phyloP scores from a whole-genome alignment of 2,797 vertebrate genomes.

The Forpus xanthops region DNA sequence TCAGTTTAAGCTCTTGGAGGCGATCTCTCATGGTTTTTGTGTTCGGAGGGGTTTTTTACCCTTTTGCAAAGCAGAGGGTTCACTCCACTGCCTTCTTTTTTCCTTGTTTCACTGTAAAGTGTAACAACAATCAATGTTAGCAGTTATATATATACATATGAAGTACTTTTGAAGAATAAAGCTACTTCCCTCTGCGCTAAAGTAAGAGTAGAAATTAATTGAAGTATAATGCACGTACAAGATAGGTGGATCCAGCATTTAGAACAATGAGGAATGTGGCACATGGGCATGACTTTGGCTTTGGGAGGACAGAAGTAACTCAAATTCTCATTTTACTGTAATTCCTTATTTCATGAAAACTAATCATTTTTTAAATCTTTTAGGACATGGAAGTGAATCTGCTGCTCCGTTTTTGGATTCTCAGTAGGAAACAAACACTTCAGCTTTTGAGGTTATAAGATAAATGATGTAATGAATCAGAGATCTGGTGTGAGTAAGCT shows the following conservation, averaged over 20 bases:
- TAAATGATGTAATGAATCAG: not conserved
- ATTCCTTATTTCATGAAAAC: not conserved
- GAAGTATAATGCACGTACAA: too few relatives aligned
- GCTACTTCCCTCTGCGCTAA: not conserved
- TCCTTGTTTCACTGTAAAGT: conserved; percentile 1
- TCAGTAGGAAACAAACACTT: not conserved
- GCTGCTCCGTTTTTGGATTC: not conserved
- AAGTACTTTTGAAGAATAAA: not conserved
- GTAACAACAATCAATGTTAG: not conserved
- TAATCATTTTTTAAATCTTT: not conserved
- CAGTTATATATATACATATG: not conserved
- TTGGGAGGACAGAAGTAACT: not conserved
- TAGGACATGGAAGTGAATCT: not conserved
- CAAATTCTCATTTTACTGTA: not conserved
- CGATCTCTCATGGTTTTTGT: conserved; percentile 85
- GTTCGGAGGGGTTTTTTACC: not conserved
- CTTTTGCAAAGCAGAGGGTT: not conserved
- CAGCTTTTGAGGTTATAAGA: not conserved
- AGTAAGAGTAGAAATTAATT: not conserved
- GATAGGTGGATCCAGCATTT: not conserved
- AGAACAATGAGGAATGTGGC: not conserved
- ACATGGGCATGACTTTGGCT: not conserved
- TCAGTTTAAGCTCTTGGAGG: conserved; percentile 86
- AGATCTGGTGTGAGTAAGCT: not conserved
- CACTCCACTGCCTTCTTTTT: not conserved